phyloP scores from a whole-genome alignment of 2,888 invertebrate species.

The Priocnemis perturbator region DNA sequence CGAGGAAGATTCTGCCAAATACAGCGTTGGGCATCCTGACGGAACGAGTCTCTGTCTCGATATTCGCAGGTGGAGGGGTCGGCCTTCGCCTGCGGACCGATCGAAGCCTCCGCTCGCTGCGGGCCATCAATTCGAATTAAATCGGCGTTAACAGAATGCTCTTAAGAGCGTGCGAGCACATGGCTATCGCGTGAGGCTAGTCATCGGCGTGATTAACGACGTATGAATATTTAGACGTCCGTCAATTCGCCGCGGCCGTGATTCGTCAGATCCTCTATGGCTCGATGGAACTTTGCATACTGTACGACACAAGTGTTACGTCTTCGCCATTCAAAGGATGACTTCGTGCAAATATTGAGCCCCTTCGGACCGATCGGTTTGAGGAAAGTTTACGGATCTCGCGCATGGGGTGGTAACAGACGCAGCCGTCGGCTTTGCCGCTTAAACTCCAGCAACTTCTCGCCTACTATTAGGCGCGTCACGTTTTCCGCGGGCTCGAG shows the following conservation, averaged over 20 bases:
- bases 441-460: constrained; percentile 65
- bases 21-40: too few relatives aligned
- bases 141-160: constrained; percentile 57
- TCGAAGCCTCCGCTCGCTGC: not conserved
- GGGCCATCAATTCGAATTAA: constrained; percentile 55
- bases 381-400: not conserved
- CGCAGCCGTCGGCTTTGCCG: constrained; percentile 24
- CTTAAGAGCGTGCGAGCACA: constrained; percentile 50
- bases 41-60: too few relatives aligned
- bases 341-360: not conserved
- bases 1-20: constrained; percentile 27
- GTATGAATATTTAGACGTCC: constrained; percentile 63
- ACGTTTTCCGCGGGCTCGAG: constrained; percentile 62
- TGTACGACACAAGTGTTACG: not conserved
- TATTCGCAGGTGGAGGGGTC: too few relatives aligned
- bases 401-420: constrained; percentile 7
- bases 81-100: not conserved
- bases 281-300: constrained; percentile 3
- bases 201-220: constrained; percentile 50
- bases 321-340: not conserved
- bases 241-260: constrained; percentile 49
- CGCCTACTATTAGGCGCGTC: constrained; percentile 63
- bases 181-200: constrained; percentile 40
- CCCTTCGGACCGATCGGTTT: not conserved
- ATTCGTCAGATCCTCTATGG: constrained; percentile 38